A percentile compares a stretch with the other conserved stretches of the same genome.
phyloP scores from a whole-genome alignment of 2,888 invertebrate genomes.

The Epistrophella euchroma region DNA sequence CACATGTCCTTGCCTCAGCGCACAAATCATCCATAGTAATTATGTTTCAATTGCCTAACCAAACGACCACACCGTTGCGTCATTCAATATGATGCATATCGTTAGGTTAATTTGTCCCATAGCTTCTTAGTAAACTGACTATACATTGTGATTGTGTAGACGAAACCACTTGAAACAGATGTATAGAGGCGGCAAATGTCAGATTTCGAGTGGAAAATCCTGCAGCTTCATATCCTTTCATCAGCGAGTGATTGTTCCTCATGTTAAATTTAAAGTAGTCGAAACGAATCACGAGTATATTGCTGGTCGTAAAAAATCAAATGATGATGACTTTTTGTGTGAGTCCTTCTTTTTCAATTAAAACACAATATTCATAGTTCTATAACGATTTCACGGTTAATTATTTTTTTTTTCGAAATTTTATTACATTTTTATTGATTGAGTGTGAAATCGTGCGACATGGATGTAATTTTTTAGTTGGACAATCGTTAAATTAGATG shows the following conservation, averaged over 20 bases:
- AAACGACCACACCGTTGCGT: slow-evolving; percentile 61
- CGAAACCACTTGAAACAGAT: slow-evolving; percentile 64
- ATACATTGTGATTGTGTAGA: neutral
- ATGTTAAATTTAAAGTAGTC: slow-evolving; percentile 38
- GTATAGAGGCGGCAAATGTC: slow-evolving; percentile 65
- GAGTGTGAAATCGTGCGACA: slow-evolving; percentile 52
- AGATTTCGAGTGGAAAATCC: slow-evolving; percentile 49
- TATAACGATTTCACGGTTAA: slow-evolving; percentile 56
- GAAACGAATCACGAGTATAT: slow-evolving; percentile 62
- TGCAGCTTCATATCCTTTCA: slow-evolving; percentile 42
- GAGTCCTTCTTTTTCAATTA: slow-evolving; percentile 11
- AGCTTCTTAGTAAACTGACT: neutral
- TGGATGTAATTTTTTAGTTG: slow-evolving; percentile 21
- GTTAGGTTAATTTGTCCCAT: slow-evolving; percentile 40
- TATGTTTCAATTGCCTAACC: slow-evolving; percentile 63
- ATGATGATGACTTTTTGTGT: slow-evolving; percentile 43
- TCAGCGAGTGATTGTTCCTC: slow-evolving; percentile 15
- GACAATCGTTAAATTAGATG: slow-evolving; percentile 62
- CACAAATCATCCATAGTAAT: slow-evolving; percentile 66
- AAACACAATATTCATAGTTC: neutral
- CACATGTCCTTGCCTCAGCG: slow-evolving; percentile 52
- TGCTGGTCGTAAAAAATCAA: slow-evolving; percentile 51
- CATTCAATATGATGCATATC: slow-evolving; percentile 71
- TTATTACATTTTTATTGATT: slow-evolving; percentile 58
- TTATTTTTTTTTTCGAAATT: slow-evolving; percentile 34